Percentiles rank a stretch among this genome's conserved stretches.
Evolutionary conservation across 2,797 vertebrate species (phyloP).

Genomic region (Calcarius lapponicus): DNA sequence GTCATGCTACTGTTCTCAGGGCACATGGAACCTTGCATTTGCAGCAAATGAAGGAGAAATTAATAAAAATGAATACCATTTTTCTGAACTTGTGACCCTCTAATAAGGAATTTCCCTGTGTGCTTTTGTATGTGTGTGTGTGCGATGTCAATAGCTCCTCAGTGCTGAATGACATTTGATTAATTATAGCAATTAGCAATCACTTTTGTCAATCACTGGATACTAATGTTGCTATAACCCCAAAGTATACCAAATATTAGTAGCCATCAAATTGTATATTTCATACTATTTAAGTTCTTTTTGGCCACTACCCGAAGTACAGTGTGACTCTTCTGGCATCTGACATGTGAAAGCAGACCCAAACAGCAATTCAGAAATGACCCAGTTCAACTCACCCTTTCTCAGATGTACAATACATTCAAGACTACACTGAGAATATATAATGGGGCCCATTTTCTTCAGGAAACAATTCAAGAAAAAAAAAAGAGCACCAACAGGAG

Average conservation of each 20-base stretch:
- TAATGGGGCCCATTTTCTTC: not conserved
- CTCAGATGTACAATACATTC: not conserved
- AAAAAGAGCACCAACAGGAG: not conserved
- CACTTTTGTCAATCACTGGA: not conserved
- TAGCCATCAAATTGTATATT: not conserved
- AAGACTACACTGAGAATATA: not conserved
- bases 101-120: not conserved
- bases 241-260: not conserved
- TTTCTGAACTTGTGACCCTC: not conserved
- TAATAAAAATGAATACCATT: not conserved
- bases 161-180: not conserved
- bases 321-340: not conserved
- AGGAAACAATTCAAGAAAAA: not conserved
- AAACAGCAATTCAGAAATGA: not conserved
- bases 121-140: fast-evolving
- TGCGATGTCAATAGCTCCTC: not conserved
- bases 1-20: not conserved
- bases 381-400: not conserved
- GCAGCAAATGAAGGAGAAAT: not conserved
- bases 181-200: slow-evolving; percentile 28
- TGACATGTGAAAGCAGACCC: not conserved
- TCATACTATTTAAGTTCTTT: not conserved
- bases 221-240: not conserved
- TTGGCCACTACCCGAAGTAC: not conserved
- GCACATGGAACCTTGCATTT: not conserved